A percentile compares a stretch with the other conserved stretches of the same genome.
Conservation (phyloP, 2,888 invertebrate species). For the Polyploca ridens region DNA sequence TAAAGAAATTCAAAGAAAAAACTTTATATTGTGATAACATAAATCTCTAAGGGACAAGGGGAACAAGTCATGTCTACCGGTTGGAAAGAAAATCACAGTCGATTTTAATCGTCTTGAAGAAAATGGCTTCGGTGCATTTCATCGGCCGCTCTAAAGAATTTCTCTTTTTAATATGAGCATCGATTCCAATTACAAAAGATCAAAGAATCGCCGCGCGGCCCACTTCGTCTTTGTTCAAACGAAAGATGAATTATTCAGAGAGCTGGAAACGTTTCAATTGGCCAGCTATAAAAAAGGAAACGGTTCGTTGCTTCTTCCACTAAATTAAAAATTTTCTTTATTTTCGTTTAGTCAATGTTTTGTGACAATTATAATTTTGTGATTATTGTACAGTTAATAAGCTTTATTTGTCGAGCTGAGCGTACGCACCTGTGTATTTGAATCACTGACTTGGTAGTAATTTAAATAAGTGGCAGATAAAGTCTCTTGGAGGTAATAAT, state of each 20-base stretch:
- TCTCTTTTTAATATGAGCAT: constrained; percentile 84
- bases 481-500: too few relatives aligned
- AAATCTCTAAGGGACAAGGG: constrained; percentile 34
- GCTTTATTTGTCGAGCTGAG: not conserved
- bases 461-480: not conserved
- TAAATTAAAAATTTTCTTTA: constrained; percentile 82
- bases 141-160: constrained; percentile 76
- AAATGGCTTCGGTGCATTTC: constrained; percentile 82
- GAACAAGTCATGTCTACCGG: constrained; percentile 32
- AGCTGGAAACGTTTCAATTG: constrained; percentile 85
- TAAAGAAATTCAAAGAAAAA: constrained; percentile 5
- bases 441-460: not conserved
- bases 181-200: constrained; percentile 85
- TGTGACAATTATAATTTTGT: constrained; percentile 52
- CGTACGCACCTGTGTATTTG: not conserved
- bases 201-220: constrained; percentile 84
- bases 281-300: constrained; percentile 83
- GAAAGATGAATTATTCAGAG: constrained; percentile 85
- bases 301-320: constrained; percentile 83
- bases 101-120: constrained; percentile 74
- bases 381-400: constrained; percentile 33
- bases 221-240: constrained; percentile 85
- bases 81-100: constrained; percentile 65
- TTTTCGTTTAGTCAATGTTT: constrained; percentile 70
- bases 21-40: constrained; percentile 27